Evolutionary conservation across 2,888 invertebrate genomes (phyloP).

Genomic region (Drosophila parthenogenetica): DNA sequence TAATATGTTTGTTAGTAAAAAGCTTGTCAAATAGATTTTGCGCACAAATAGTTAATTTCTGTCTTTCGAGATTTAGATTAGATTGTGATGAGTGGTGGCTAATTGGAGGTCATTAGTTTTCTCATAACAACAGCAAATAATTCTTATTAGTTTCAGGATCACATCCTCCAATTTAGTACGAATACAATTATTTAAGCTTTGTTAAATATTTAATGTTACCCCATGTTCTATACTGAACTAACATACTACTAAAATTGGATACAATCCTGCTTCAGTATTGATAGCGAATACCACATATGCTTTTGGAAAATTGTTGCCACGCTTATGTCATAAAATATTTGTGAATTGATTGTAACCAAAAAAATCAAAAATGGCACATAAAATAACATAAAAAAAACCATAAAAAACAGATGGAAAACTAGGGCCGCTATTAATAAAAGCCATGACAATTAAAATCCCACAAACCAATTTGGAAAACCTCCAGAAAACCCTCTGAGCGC

Average conservation of each 20-base stretch:
- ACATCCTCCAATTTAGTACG: too few species aligned
- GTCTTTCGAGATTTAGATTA: constrained; percentile 1
- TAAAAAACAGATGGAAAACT: constrained; percentile 56
- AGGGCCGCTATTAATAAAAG: constrained; percentile 71
- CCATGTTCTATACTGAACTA: too few species aligned
- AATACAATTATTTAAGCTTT: too few species aligned
- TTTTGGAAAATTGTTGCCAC: constrained; percentile 38
- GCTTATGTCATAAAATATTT: constrained; percentile 47
- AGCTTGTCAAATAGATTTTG: constrained; percentile 48
- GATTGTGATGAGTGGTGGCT: constrained; percentile 23
- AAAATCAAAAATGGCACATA: constrained; percentile 22
- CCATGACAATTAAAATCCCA: constrained; percentile 73
- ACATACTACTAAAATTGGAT: too few species aligned
- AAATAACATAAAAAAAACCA: constrained; percentile 48
- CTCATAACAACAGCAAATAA: too few species aligned
- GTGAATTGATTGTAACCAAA: constrained; percentile 4
- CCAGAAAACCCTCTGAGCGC: constrained; percentile 20
- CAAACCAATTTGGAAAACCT: constrained; percentile 44
- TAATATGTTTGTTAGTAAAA: constrained; percentile 37
- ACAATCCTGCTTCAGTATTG: too few species aligned
- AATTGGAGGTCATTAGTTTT: neutral
- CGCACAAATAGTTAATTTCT: constrained; percentile 62
- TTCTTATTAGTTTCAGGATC: too few species aligned
- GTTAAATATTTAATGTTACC: too few species aligned
- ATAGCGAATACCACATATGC: too few species aligned